Evolutionary conservation across 2,113 vertebrate genomes (phyloP).

Genomic region (Catharus fuscescens): DNA sequence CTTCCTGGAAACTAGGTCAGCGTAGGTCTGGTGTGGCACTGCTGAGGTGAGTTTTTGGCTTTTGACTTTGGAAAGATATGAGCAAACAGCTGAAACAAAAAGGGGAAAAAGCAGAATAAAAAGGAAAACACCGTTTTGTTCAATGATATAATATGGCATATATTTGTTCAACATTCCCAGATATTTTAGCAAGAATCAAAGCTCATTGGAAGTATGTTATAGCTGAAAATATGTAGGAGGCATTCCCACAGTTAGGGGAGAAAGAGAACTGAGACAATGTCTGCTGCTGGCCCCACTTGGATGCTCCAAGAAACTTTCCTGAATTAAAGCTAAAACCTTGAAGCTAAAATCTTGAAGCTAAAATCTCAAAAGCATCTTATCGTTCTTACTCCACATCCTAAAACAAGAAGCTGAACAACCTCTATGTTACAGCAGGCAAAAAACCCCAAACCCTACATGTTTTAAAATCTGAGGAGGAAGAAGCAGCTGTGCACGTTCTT

Average conservation of each 20-base stretch:
- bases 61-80: neutral
- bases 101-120: neutral
- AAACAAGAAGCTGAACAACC: neutral
- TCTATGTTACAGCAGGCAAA: neutral
- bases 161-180: neutral
- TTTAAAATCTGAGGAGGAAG: neutral
- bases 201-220: neutral
- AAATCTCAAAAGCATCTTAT: neutral
- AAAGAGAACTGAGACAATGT: neutral
- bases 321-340: neutral
- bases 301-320: neutral
- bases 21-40: neutral
- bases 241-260: neutral
- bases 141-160: neutral
- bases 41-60: neutral
- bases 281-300: neutral
- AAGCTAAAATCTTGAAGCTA: neutral
- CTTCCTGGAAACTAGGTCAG: neutral
- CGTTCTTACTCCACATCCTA: no score
- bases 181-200: neutral
- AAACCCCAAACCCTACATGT: rapidly evolving
- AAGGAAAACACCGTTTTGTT: neutral
- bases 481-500: rapidly evolving
- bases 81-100: neutral
- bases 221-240: neutral